phyloP scores from a whole-genome alignment of 2,113 vertebrate species.

The Cryptotis parvus region DNA sequence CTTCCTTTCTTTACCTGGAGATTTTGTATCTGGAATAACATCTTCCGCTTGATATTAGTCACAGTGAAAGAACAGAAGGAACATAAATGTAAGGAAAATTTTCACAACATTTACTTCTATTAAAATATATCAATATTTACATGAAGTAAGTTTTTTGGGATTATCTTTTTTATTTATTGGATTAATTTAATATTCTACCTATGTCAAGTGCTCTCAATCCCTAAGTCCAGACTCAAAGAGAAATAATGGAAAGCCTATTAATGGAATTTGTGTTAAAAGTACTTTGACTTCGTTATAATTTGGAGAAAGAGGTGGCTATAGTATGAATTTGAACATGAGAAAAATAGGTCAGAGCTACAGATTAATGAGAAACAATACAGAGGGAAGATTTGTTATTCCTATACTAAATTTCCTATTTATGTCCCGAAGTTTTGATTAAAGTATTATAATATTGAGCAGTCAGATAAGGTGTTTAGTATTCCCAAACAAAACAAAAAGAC shows the following conservation, averaged over 20 bases:
- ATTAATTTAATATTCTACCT: background rate
- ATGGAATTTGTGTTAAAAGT: background rate
- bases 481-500: slow-evolving; percentile 9
- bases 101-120: background rate
- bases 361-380: background rate
- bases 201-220: background rate
- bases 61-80: background rate
- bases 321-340: background rate
- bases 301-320: background rate
- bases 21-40: background rate
- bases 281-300: background rate
- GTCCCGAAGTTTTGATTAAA: background rate
- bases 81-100: background rate
- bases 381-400: background rate
- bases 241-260: background rate
- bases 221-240: background rate
- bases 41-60: background rate
- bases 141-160: background rate
- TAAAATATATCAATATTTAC: background rate
- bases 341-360: slow-evolving; percentile 5
- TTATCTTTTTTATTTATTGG: background rate
- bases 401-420: background rate
- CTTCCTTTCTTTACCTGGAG: background rate
- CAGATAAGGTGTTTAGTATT: background rate
- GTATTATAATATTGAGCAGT: background rate